A percentile compares a stretch with the other conserved stretches of the same genome.
These are phyloP conservation scores for Crotophaga sulcirostris DNA, from an alignment of 2,113 vertebrate species.

Conservation along the genomic window DNA sequence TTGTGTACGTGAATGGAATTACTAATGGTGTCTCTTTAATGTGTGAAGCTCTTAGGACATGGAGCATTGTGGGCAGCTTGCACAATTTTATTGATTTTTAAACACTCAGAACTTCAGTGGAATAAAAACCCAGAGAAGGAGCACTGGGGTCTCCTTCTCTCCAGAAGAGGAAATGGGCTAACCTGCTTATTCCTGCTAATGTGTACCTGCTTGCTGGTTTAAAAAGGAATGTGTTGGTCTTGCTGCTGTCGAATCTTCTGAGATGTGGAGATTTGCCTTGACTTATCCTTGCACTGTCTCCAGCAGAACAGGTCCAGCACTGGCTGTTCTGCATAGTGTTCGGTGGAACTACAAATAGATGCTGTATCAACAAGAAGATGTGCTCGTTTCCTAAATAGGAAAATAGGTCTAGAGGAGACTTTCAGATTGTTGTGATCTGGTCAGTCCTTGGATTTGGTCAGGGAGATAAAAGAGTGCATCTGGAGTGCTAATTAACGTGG, in stretches of 20 bases:
- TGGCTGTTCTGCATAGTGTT: neutral
- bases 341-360: neutral
- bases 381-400: neutral
- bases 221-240: neutral
- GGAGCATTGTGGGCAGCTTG: neutral
- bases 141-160: neutral
- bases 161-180: neutral
- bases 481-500: accelerated
- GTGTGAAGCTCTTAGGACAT: neutral
- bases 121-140: neutral
- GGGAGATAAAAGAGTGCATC: neutral
- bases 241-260: neutral
- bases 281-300: neutral
- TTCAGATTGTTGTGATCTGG: neutral
- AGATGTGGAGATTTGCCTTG: neutral
- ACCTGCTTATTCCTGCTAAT: neutral
- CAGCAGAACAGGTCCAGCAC: neutral
- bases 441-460: neutral
- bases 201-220: neutral
- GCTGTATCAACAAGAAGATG: neutral
- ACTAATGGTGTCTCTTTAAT: neutral
- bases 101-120: neutral
- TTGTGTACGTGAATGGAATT: neutral
- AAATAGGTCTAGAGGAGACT: neutral
- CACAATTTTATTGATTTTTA: neutral